Evolutionary conservation across 2,888 invertebrate species (phyloP), one percentile per base, ranked within the genome.

Genomic region (Stomorhina lunata): DNA sequence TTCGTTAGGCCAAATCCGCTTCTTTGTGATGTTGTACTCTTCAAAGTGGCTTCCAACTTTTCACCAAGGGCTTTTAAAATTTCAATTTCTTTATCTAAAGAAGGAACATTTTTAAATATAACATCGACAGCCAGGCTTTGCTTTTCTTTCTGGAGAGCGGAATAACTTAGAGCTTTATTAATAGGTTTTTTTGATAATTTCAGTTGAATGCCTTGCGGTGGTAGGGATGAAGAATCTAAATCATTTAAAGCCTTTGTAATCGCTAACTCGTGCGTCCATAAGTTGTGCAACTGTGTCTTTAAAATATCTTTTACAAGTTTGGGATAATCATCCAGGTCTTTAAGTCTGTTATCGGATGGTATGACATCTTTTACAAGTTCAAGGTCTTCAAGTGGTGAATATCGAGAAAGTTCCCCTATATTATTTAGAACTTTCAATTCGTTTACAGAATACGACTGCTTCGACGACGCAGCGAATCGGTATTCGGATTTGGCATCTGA

Each of bases 21-120:
- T 15, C 40, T 77, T 10, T 77, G 48, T 0, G 77, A 73, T 4
- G 63, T 55, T 9, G 85, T 81, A 20, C 81, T 84, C 22, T 83
- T 85, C 0, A 89, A 48, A 2, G 87, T 88, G 3, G 85, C 85
- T 84, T 90, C 88, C 57, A 90, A 68, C 37, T 88, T 88, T 12
- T 86, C 87, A 4, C 90, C 87, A 12, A 90, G 72, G 12, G 87
- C 84, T 37, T 86, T 87, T 17, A 90, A 77, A 45, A 88, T 81
- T 10, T 83, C 73, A 12, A 89, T 89, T 80, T 89, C 90, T 0
- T 86, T 87, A 55, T 90, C 88, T 48, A 90, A 61, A 0, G 87
- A 84, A 0, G 89, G 87, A 10, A 89, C 85, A 55, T 87, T 90
- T 80, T 88, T 86, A 63, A 87, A 88, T 2, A 88, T 85, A 7